A percentile compares a stretch with the other conserved stretches of the same genome.
Evolutionary conservation across 2,888 invertebrate genomes (phyloP).

Genomic region (Acleris laterana): DNA sequence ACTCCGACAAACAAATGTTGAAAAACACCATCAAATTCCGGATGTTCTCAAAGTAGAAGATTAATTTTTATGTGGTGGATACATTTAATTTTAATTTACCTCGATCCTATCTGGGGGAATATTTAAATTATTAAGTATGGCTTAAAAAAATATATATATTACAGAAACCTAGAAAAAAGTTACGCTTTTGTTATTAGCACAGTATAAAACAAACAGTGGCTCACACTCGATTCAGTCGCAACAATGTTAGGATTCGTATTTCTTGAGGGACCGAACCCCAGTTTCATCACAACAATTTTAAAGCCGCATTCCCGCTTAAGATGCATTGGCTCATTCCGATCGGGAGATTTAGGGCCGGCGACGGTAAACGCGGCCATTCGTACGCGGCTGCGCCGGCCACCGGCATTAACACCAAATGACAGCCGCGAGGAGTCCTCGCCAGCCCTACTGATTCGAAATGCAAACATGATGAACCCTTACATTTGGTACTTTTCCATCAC

Average conservation of each 20-base stretch:
- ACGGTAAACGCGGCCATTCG: conserved; percentile 77
- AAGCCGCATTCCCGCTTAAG: conserved; percentile 73
- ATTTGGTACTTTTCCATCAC: background rate
- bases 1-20: too few relatives aligned
- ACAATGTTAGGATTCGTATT: conserved; percentile 23
- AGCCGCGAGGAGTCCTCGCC: conserved; percentile 76
- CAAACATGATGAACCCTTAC: conserved; percentile 57
- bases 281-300: conserved; percentile 68
- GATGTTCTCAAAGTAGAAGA: too few relatives aligned
- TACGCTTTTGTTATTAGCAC: too few relatives aligned
- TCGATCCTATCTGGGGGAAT: too few relatives aligned
- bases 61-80: too few relatives aligned
- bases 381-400: conserved; percentile 74
- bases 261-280: conserved; percentile 42
- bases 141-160: too few relatives aligned
- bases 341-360: conserved; percentile 73
- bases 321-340: conserved; percentile 81
- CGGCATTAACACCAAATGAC: conserved; percentile 83
- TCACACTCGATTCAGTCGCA: conserved; percentile 27
- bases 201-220: background rate
- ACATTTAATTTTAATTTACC: too few relatives aligned
- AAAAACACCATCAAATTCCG: too few relatives aligned
- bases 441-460: conserved; percentile 68
- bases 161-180: too few relatives aligned
- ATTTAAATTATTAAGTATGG: too few relatives aligned